Evolutionary conservation across 2,113 vertebrate genomes (phyloP).

Genomic region (Ibidorhyncha struthersii): DNA sequence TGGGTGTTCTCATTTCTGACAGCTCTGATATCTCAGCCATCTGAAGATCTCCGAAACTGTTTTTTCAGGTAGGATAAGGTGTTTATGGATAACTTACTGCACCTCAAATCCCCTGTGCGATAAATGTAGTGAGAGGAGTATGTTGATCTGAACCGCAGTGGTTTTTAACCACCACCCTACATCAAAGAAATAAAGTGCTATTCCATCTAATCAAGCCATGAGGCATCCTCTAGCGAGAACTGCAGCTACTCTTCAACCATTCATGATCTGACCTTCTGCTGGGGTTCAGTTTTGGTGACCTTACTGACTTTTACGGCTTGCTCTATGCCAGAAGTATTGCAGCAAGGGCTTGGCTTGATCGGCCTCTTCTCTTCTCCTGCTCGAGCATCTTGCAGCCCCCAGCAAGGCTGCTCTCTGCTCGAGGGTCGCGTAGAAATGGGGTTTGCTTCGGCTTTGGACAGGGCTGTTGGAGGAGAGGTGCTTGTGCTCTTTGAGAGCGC

Average conservation of each 20-base stretch:
- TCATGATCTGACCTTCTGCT: background rate
- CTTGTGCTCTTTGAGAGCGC: background rate
- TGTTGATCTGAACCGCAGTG: rapidly evolving
- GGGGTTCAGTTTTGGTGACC: background rate
- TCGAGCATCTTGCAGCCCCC: background rate
- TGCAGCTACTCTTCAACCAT: background rate
- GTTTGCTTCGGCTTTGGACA: background rate
- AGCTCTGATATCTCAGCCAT: background rate
- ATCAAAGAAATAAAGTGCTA: background rate
- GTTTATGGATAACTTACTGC: background rate
- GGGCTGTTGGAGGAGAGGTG: background rate
- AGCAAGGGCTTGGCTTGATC: background rate
- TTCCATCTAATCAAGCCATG: background rate
- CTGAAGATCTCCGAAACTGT: background rate
- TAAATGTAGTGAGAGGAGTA: background rate
- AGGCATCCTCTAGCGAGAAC: background rate
- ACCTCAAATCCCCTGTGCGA: background rate
- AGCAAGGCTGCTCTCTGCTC: background rate
- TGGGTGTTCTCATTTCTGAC: background rate
- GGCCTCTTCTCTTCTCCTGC: too few species aligned
- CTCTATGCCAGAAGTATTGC: background rate
- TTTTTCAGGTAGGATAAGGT: background rate
- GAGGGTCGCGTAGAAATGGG: background rate
- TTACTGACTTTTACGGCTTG: background rate
- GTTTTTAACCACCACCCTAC: background rate